Evolutionary conservation across 2,888 invertebrate species (phyloP).

Genomic region (Oithona nana): DNA sequence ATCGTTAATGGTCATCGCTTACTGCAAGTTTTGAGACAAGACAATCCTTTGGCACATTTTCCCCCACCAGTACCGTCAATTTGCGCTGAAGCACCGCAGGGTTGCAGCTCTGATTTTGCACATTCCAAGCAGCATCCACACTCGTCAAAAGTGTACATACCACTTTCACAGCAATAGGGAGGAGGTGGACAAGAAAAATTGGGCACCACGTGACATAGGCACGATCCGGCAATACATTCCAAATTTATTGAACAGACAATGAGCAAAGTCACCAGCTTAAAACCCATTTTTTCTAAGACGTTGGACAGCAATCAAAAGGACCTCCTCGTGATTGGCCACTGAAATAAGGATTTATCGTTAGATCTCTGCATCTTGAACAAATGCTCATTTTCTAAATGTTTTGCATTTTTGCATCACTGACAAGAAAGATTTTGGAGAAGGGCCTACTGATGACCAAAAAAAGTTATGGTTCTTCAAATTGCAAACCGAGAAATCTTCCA

Average conservation of each 20-base stretch:
- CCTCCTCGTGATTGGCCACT: too few species aligned
- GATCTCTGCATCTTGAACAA: too few species aligned
- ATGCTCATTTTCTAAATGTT: too few species aligned
- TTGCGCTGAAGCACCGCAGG: conserved; percentile 2
- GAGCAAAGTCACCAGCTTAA: not conserved
- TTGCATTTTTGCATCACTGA: too few species aligned
- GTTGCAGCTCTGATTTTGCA: conserved; percentile 11
- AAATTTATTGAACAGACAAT: too few species aligned
- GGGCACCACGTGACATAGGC: conserved; percentile 8
- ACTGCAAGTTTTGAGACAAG: conserved; percentile 16
- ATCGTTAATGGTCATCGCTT: not conserved
- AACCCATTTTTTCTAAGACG: not conserved
- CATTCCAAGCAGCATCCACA: conserved; percentile 11
- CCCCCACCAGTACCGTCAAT: not conserved
- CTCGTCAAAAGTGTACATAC: conserved; percentile 11
- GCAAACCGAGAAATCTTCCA: too few species aligned
- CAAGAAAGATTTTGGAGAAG: too few species aligned
- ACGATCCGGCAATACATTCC: too few species aligned
- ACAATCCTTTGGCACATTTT: conserved; percentile 1
- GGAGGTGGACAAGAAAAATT: conserved; percentile 12
- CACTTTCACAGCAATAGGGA: conserved; percentile 14
- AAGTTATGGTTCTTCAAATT: too few species aligned
- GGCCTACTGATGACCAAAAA: too few species aligned
- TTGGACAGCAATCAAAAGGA: too few species aligned
- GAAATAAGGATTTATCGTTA: too few species aligned